These are phyloP conservation scores for Oreotrochilus melanogaster DNA, from an alignment of 2,113 vertebrate species.

Conservation along the genomic window DNA sequence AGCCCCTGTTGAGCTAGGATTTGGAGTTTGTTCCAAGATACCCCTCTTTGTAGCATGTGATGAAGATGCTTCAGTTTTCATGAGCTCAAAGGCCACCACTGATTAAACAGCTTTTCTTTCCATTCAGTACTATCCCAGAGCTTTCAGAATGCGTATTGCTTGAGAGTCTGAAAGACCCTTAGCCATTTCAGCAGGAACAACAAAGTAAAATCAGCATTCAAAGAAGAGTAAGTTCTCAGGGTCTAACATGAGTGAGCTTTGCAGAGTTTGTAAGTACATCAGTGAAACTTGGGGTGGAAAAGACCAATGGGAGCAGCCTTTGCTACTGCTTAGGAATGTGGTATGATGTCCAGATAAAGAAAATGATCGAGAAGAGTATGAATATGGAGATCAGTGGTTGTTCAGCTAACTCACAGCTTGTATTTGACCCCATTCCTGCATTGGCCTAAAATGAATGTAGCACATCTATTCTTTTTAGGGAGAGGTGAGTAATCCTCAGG, in stretches of 20 bases:
- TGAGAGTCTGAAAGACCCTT: background rate
- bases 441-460: background rate
- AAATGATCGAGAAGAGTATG: background rate
- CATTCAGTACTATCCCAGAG: background rate
- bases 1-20: background rate
- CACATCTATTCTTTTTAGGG: background rate
- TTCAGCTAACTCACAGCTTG: background rate
- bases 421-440: background rate
- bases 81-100: background rate
- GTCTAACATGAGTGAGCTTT: background rate
- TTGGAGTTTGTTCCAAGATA: background rate
- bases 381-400: background rate
- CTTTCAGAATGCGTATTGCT: background rate
- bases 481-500: slow-evolving; percentile 10
- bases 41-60: background rate
- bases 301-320: background rate
- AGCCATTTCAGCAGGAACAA: background rate
- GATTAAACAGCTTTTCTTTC: background rate
- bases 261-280: background rate
- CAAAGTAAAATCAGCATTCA: background rate
- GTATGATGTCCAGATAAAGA: background rate
- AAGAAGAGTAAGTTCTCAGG: background rate
- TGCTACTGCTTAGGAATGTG: background rate
- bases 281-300: background rate
- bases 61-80: background rate